Conservation (phyloP, 2,888 invertebrate species). For the Charanyca ferruginea region DNA sequence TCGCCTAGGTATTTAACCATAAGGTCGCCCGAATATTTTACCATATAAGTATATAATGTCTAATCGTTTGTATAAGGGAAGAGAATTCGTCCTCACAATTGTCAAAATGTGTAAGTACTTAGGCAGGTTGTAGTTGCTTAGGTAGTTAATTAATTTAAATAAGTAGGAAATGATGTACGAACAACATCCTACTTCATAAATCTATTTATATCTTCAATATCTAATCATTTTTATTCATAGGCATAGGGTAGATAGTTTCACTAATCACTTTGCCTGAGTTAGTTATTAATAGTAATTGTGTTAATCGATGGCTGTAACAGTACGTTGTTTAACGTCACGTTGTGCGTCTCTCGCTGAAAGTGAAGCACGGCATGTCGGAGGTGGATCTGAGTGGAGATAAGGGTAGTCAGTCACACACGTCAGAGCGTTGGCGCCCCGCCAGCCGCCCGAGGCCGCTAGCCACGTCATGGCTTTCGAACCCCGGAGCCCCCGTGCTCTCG, state of each 20-base stretch:
- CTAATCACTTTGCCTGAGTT: conserved; percentile 31
- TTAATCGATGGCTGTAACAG: conserved; percentile 42
- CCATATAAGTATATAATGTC: no score
- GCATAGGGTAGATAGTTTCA: conserved; percentile 28
- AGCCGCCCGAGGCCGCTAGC: conserved; percentile 68
- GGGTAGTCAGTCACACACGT: conserved; percentile 73
- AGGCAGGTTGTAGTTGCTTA: neutral
- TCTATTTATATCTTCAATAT: neutral
- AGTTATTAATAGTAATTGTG: conserved; percentile 49
- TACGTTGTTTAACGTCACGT: conserved; percentile 56
- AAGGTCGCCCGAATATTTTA: no score
- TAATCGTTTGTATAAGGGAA: neutral
- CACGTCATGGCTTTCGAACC: conserved; percentile 54
- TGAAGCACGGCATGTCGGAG: conserved; percentile 72
- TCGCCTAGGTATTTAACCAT: no score
- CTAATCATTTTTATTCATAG: conserved; percentile 17
- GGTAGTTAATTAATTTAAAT: neutral
- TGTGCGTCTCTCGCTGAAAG: conserved; percentile 62
- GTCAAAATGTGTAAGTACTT: no score
- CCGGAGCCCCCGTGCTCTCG: conserved; percentile 39
- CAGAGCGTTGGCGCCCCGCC: conserved; percentile 80
- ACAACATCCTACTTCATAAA: neutral
- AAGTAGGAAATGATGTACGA: neutral
- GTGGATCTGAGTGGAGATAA: conserved; percentile 77
- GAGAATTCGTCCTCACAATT: neutral